A percentile compares a stretch with the other conserved stretches of the same genome.
phyloP scores from a whole-genome alignment of 2,113 vertebrate species.

The Zingel zingel region DNA sequence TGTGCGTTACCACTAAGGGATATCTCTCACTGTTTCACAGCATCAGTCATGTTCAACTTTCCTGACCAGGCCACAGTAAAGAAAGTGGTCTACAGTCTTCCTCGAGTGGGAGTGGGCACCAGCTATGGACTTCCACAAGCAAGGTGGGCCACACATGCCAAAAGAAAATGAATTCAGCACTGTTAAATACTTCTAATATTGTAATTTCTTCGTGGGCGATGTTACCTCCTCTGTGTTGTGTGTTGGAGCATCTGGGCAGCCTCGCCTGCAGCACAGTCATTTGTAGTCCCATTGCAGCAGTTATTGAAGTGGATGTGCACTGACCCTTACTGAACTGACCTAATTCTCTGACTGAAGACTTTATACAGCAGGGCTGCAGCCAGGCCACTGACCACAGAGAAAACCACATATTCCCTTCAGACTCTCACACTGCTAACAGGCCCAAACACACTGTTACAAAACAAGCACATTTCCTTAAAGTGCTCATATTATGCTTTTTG shows the following conservation, averaged over 20 bases:
- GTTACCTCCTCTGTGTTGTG: slow-evolving; percentile 21
- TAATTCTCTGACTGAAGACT: slow-evolving; percentile 78
- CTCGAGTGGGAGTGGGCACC: slow-evolving; percentile 97
- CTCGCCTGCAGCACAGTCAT: slow-evolving; percentile 64
- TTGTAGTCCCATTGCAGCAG: slow-evolving; percentile 70
- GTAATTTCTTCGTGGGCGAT: not conserved
- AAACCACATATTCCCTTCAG: slow-evolving; percentile 52
- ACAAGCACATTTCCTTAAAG: not conserved
- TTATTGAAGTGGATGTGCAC: slow-evolving; percentile 75
- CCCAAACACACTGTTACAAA: slow-evolving; percentile 34
- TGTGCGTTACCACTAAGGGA: slow-evolving; percentile 8
- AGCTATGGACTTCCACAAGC: slow-evolving; percentile 98
- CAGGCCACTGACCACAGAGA: slow-evolving; percentile 57
- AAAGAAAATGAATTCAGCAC: not conserved
- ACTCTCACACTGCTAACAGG: slow-evolving; percentile 55
- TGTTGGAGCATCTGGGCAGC: slow-evolving; percentile 32
- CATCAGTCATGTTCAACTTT: slow-evolving; percentile 99
- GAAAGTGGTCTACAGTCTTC: slow-evolving; percentile 96
- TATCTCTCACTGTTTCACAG: slow-evolving; percentile 79
- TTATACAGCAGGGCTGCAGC: slow-evolving; percentile 54
- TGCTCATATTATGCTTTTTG: too few relatives aligned
- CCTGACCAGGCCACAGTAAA: slow-evolving; percentile 98
- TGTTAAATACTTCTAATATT: slow-evolving; percentile 8
- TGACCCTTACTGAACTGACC: slow-evolving; percentile 81
- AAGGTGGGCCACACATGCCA: slow-evolving; percentile 86